These are phyloP conservation scores for Stramonita haemastoma DNA, from an alignment of 2,888 invertebrate genomes.

Conservation along the genomic window DNA sequence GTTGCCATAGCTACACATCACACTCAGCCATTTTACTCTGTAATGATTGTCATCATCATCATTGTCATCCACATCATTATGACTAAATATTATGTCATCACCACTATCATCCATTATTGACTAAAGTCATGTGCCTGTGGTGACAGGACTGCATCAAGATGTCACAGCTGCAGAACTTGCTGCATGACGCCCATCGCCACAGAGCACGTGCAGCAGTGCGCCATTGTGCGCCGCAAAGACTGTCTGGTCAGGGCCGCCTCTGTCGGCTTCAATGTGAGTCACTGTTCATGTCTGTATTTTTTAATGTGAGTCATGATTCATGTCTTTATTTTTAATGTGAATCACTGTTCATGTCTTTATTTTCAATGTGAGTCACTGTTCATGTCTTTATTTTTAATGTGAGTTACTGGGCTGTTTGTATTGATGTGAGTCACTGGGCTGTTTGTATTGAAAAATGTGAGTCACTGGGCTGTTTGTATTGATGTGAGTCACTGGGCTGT, in stretches of 20 bases:
- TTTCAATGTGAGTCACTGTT: no score
- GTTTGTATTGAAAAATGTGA: no score
- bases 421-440: background rate
- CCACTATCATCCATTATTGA: background rate
- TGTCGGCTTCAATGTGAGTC: slow-evolving; percentile 75
- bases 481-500: background rate
- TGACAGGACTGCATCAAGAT: slow-evolving; percentile 74
- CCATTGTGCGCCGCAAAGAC: slow-evolving; percentile 73
- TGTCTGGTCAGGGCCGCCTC: slow-evolving; percentile 72
- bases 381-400: no score
- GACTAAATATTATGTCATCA: background rate
- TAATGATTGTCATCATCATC: no score
- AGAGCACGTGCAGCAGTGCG: slow-evolving; percentile 76
- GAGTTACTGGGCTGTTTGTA: background rate
- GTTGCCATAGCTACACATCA: no score
- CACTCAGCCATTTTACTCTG: no score
- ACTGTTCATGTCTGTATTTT: background rate
- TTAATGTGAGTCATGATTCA: background rate
- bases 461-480: background rate
- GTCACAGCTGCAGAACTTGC: slow-evolving; percentile 76
- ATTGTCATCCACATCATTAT: no score
- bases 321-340: background rate
- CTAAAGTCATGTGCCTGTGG: background rate
- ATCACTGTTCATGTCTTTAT: no score
- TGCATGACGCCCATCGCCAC: slow-evolving; percentile 76